Evolutionary conservation across 2,888 invertebrate genomes (phyloP), one percentile per base, ranked within the genome.

Genomic region (Drosophila meridionalis): DNA sequence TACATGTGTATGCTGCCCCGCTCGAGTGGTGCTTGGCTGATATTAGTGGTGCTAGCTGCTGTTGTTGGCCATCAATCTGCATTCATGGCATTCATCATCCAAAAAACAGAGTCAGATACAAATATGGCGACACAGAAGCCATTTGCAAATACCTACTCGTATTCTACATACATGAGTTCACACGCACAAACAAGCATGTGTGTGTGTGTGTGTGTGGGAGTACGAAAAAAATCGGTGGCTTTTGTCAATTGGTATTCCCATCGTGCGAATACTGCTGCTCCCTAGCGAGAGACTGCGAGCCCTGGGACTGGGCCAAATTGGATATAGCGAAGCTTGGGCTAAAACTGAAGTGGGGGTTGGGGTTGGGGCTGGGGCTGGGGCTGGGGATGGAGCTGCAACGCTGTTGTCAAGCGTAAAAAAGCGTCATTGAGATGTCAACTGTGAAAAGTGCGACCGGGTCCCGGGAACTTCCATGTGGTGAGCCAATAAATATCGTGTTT

Each of bases 401-500:
- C 59, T 64, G 76, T 73, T 88, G 80, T 66, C 67, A 75, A 61
- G 70, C 86, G 75, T 75, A 57, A 69, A 71, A 79, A 72, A 60
- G 60, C 73, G 68, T 77, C 87, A 85, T 89, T 82, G 85, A 85
- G 89, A 89, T 85, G 89, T 89, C 85, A 85, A 84, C 85, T 84
- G 82, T 89, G 82, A 85, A 85, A 89, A 89, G 87, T 85, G 84
- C 75, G 75, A 73, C 72, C 80, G 70, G 64, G 52, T 47, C 30
- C n/a, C 63, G 57, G 45, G 70, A 32, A 55, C 67, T 72, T 48
- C 63, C 67, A 78, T 89, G 85, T 84, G 85, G 85, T 80, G 69
- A 89, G 85, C 85, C 85, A 85, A 85, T 85, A 85, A 89, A 85
- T 85, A 85, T 85, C 89, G 89, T 85, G 89, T 87, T 89, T 89